A percentile compares a stretch with the other conserved stretches of the same genome.
These are phyloP conservation scores for Spisula solida DNA, from an alignment of 2,888 invertebrate genomes.

Conservation along the genomic window DNA sequence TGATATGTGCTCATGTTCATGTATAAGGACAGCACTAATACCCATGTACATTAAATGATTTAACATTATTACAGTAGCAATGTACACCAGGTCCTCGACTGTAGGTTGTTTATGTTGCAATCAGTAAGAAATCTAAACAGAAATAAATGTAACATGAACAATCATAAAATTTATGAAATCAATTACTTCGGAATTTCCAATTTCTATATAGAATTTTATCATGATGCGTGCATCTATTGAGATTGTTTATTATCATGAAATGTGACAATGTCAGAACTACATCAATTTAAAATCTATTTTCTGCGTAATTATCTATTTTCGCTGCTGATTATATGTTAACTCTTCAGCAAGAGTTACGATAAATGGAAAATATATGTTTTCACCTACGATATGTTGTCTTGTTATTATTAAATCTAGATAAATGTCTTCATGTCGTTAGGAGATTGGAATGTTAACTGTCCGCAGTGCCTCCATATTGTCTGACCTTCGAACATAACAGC, in stretches of 20 bases:
- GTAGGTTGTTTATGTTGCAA: not conserved
- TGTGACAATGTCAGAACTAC: not conserved
- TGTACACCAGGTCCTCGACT: too few relatives aligned
- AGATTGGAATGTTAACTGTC: too few relatives aligned
- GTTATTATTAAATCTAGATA: not conserved
- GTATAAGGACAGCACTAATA: too few relatives aligned
- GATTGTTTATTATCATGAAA: not conserved
- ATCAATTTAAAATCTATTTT: not conserved
- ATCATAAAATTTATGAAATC: not conserved
- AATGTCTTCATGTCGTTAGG: not conserved
- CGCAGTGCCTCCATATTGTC: too few relatives aligned
- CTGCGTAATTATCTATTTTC: not conserved
- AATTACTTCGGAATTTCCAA: not conserved
- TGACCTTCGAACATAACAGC: too few relatives aligned
- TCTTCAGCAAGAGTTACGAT: not conserved
- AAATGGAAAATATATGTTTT: not conserved
- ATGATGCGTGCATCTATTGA: not conserved
- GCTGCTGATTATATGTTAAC: not conserved
- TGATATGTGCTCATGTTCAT: too few relatives aligned
- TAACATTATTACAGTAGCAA: too few relatives aligned
- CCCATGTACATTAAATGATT: too few relatives aligned
- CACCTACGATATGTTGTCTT: not conserved
- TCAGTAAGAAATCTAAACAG: not conserved
- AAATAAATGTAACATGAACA: not conserved
- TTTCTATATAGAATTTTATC: conserved; percentile 8